Percentiles rank a stretch among this genome's conserved stretches.
Evolutionary conservation across 1,140 invertebrate species (phyloP).

Genomic region (Chrysomallon squamiferum): DNA sequence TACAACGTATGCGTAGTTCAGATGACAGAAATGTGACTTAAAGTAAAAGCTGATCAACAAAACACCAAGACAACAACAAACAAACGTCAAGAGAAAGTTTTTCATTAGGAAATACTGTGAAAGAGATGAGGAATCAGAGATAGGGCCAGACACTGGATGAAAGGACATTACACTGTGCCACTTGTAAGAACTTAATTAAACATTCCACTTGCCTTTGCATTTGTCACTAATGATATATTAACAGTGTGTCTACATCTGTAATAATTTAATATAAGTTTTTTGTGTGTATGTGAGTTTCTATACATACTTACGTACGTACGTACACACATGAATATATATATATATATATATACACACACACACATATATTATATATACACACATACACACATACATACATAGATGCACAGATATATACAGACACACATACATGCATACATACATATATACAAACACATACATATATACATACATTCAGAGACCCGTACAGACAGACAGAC

Average conservation of each 20-base stretch:
- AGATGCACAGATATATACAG: background rate
- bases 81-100: too few species aligned
- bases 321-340: slow-evolving; percentile 3
- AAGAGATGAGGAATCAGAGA: too few species aligned
- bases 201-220: background rate
- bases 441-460: background rate
- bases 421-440: background rate
- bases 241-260: background rate
- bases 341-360: background rate
- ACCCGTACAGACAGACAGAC: too few species aligned
- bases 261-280: background rate
- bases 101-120: too few species aligned
- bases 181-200: background rate
- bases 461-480: background rate
- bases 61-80: too few species aligned
- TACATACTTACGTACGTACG: background rate
- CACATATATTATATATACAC: background rate
- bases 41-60: too few species aligned
- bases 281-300: background rate
- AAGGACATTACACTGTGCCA: too few species aligned
- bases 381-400: slow-evolving; percentile 1
- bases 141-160: too few species aligned
- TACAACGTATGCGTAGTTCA: too few species aligned
- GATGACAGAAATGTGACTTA: too few species aligned
- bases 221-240: background rate